Conservation (phyloP, 1,140 invertebrate species). For the Goniozus legneri region DNA sequence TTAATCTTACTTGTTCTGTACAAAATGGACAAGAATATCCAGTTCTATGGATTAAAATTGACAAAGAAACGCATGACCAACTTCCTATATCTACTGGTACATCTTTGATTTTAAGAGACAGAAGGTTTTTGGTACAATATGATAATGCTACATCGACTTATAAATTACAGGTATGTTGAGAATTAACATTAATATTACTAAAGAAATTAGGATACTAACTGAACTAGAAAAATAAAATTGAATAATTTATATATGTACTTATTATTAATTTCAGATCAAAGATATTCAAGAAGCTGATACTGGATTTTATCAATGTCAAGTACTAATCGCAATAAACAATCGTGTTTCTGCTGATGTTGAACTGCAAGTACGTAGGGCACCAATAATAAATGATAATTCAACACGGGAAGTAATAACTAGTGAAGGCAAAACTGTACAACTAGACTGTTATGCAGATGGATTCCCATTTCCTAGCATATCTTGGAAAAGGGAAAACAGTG, state of each 20-base stretch:
- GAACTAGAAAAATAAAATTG: conserved; percentile 1
- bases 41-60: conserved; percentile 76
- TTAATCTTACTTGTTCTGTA: conserved; percentile 84
- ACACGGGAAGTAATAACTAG: conserved; percentile 81
- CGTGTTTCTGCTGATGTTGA: conserved; percentile 80
- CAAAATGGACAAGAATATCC: conserved; percentile 85
- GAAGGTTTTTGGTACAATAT: conserved; percentile 77
- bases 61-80: conserved; percentile 54
- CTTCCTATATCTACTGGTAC: conserved; percentile 76
- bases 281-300: conserved; percentile 93
- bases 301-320: conserved; percentile 83
- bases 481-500: conserved; percentile 91
- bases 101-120: conserved; percentile 79
- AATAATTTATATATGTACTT: background rate
- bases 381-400: conserved; percentile 89
- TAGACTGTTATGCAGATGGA: conserved; percentile 86
- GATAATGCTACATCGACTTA: conserved; percentile 77
- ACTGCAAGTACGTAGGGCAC: conserved; percentile 78
- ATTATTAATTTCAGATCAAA: conserved; percentile 70
- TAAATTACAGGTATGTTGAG: conserved; percentile 68
- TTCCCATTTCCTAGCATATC: conserved; percentile 80
- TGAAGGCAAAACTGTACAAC: conserved; percentile 72
- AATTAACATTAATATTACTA: too few species aligned
- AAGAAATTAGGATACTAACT: conserved; percentile 14
- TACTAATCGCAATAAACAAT: conserved; percentile 74